Conservation (phyloP, 2,888 invertebrate species). For the Teleogryllus oceanicus region DNA sequence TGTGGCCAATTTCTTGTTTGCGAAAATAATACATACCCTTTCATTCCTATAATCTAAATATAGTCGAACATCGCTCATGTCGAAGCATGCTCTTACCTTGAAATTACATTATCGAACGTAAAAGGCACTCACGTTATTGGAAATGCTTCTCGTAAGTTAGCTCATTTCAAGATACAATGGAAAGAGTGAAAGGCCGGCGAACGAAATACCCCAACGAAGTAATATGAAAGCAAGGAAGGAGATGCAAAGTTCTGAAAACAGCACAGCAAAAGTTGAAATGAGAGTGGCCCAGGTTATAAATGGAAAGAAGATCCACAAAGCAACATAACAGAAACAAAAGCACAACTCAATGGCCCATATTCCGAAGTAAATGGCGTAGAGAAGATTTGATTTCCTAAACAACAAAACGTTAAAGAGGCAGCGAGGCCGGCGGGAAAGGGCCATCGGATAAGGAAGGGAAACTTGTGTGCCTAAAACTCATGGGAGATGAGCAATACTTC, state of each 20-base stretch:
- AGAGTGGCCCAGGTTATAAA: neutral
- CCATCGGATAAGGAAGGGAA: neutral
- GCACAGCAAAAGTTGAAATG: too few relatives aligned
- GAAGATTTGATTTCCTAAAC: constrained; percentile 35
- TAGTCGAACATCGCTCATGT: too few relatives aligned
- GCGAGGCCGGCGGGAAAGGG: neutral
- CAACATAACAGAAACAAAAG: constrained; percentile 31
- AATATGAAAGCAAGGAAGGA: neutral
- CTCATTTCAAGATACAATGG: too few relatives aligned
- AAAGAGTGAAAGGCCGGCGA: too few relatives aligned
- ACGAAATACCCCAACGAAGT: too few relatives aligned
- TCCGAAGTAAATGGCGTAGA: constrained; percentile 32
- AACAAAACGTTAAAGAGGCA: constrained; percentile 23
- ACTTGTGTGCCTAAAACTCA: constrained; percentile 6
- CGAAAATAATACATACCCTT: too few relatives aligned
- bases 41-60: too few relatives aligned
- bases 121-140: too few relatives aligned
- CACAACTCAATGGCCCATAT: constrained; percentile 32
- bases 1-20: too few relatives aligned
- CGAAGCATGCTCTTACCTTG: too few relatives aligned
- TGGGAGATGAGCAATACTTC: constrained; percentile 12
- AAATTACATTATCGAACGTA: too few relatives aligned
- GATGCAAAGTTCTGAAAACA: neutral
- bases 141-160: too few relatives aligned
- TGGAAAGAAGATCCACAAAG: constrained; percentile 2